Percentiles rank a stretch among this genome's conserved stretches.
Evolutionary conservation across 2,113 vertebrate species (phyloP).

Genomic region (Petromus typicus): DNA sequence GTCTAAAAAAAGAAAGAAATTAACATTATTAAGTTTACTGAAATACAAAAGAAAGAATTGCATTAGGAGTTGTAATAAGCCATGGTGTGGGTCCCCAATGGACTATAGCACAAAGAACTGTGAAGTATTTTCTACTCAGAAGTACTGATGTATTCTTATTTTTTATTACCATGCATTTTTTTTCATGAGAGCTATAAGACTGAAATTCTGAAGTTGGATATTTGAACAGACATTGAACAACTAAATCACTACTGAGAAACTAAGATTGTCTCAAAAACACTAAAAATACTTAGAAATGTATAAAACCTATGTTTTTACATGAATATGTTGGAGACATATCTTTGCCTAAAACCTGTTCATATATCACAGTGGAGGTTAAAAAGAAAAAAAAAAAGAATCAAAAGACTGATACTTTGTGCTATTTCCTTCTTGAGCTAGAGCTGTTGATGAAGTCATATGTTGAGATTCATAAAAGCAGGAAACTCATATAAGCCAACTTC

Average conservation of each 20-base stretch:
- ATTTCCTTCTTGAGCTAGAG: not conserved
- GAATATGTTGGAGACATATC: not conserved
- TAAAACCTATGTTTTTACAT: not conserved
- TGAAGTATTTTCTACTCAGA: not conserved
- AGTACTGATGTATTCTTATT: not conserved
- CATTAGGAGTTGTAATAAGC: not conserved
- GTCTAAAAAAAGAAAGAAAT: not conserved
- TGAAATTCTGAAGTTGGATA: not conserved
- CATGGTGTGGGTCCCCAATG: not conserved
- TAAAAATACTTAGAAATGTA: not conserved
- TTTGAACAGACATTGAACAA: not conserved
- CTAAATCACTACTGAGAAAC: slow-evolving; percentile 11
- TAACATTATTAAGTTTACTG: not conserved
- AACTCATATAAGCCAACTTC: not conserved
- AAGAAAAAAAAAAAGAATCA: not conserved
- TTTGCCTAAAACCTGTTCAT: not conserved
- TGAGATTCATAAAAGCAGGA: not conserved
- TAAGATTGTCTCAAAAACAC: not conserved
- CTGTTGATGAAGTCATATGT: not conserved
- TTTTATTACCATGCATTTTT: slow-evolving; percentile 28
- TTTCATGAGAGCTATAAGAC: slow-evolving; percentile 20
- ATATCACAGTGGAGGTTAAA: not conserved
- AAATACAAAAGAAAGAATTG: not conserved
- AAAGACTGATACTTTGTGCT: not conserved
- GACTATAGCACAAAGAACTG: not conserved